Conservation (phyloP, 2,797 vertebrate genomes). For the Gymnothorax reevesii region DNA sequence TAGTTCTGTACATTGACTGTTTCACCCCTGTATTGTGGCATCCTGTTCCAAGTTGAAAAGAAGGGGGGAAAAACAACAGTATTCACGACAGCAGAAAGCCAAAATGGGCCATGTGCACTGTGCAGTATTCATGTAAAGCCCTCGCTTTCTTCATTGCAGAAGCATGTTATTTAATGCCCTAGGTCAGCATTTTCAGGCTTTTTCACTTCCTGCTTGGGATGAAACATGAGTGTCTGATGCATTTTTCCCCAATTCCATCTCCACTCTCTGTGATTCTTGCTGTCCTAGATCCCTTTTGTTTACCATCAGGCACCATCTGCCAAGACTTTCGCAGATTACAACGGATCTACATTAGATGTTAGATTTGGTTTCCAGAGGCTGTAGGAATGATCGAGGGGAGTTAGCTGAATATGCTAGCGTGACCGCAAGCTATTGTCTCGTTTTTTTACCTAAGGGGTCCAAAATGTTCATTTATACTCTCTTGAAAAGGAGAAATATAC, state of each 20-base stretch:
- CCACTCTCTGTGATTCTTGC: constrained; percentile 26
- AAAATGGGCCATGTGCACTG: not conserved
- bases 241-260: not conserved
- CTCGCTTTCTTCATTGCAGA: not conserved
- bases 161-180: not conserved
- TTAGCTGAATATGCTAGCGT: not conserved
- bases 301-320: constrained; percentile 45
- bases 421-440: not conserved
- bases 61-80: not conserved
- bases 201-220: not conserved
- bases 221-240: not conserved
- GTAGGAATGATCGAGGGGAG: not conserved
- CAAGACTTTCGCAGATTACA: constrained; percentile 34
- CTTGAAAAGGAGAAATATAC: not conserved
- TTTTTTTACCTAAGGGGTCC: not conserved
- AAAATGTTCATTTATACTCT: not conserved
- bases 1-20: not conserved
- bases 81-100: too few species aligned
- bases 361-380: constrained; percentile 24
- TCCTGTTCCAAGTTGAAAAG: not conserved
- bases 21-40: not conserved
- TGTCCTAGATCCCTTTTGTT: constrained; percentile 40
- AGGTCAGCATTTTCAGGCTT: not conserved
- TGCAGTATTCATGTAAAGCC: not conserved
- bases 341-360: constrained; percentile 32